These are phyloP conservation scores for Hydrochoerus hydrochaeris DNA, from an alignment of 2,113 vertebrate species.

Conservation along the genomic window DNA sequence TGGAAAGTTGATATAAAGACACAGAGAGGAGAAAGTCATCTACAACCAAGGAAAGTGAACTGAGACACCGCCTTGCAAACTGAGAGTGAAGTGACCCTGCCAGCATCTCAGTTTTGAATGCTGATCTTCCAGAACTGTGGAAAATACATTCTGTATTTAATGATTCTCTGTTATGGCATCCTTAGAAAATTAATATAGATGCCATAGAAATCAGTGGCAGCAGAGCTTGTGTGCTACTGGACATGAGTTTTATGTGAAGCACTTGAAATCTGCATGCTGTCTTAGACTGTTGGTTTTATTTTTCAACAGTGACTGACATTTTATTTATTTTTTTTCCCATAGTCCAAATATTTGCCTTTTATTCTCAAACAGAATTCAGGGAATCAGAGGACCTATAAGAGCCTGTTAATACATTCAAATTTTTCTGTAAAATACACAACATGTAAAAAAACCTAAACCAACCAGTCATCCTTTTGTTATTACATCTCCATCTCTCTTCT, in stretches of 20 bases:
- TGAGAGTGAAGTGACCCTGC: background rate
- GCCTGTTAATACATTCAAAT: background rate
- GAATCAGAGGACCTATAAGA: background rate
- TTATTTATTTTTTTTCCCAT: background rate
- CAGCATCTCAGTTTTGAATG: background rate
- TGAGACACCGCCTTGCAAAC: background rate
- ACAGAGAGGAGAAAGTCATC: background rate
- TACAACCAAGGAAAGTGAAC: background rate
- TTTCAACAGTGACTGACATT: background rate
- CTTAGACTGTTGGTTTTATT: background rate
- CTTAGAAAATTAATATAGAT: background rate
- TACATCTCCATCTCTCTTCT: background rate
- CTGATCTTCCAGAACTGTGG: background rate
- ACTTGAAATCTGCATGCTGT: background rate
- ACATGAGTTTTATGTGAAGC: background rate
- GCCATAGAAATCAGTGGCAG: background rate
- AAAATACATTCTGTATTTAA: background rate
- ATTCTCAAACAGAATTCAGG: background rate
- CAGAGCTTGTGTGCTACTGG: background rate
- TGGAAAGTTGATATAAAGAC: background rate
- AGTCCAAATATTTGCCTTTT: conserved; percentile 14
- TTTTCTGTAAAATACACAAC: background rate
- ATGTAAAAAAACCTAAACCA: background rate
- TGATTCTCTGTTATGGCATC: background rate
- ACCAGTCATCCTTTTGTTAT: background rate